Percentiles rank a stretch among this genome's conserved stretches.
phyloP scores from a whole-genome alignment of 1,140 invertebrate genomes.

The Trichoplusia ni region DNA sequence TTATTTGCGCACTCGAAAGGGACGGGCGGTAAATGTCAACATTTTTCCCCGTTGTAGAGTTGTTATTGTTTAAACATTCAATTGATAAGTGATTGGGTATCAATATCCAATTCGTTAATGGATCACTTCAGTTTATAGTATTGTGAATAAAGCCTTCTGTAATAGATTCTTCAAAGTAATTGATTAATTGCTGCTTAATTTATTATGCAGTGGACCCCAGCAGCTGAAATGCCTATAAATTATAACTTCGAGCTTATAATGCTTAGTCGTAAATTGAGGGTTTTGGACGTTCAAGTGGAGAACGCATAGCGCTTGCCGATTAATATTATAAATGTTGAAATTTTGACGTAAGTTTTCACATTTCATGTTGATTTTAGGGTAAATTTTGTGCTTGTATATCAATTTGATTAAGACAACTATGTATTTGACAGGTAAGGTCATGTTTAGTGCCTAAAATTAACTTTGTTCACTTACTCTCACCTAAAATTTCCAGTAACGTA shows the following conservation, averaged over 20 bases:
- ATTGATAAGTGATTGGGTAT: conserved; percentile 29
- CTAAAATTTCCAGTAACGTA: too few species aligned
- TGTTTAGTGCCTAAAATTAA: too few species aligned
- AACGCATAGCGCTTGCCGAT: neutral
- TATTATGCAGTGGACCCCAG: neutral
- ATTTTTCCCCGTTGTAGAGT: conserved; percentile 8
- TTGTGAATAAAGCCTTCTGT: neutral
- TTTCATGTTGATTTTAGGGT: too few species aligned
- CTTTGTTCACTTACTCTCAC: too few species aligned
- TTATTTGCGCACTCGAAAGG: neutral
- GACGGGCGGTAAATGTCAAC: conserved; percentile 7
- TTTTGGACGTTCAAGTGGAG: conserved; percentile 14
- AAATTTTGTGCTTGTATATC: too few species aligned
- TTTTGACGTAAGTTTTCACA: too few species aligned
- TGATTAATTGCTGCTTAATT: conserved; percentile 40
- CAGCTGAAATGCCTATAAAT: conserved; percentile 25
- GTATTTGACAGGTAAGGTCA: too few species aligned
- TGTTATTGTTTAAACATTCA: neutral
- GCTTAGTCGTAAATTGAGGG: conserved; percentile 21
- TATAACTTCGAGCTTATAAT: conserved; percentile 20
- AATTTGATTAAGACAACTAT: too few species aligned
- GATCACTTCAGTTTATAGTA: conserved; percentile 30
- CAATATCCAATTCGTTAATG: conserved; percentile 30
- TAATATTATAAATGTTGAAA: neutral
- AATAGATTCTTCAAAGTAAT: conserved; percentile 36